Percentiles rank a stretch among this genome's conserved stretches.
Conservation (phyloP, 1,140 invertebrate genomes). For the Drosophila parabipectinata region DNA sequence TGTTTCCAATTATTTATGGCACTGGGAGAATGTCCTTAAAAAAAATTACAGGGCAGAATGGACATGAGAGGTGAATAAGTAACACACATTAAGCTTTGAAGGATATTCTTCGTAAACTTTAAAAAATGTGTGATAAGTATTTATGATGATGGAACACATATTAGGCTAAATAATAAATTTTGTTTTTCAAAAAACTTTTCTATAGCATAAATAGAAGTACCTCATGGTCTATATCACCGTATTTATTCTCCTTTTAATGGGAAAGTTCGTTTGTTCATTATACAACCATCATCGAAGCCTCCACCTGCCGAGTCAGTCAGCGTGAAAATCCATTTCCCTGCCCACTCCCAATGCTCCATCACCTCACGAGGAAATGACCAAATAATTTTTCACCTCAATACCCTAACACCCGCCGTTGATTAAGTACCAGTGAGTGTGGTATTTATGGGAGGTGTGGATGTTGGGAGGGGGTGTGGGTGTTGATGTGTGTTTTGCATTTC, state of each 20-base stretch:
- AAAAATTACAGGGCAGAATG: background rate
- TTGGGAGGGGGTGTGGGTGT: background rate
- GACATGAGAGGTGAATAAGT: background rate
- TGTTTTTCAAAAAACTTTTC: background rate
- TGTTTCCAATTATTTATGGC: conserved; percentile 38
- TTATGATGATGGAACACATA: too few species aligned
- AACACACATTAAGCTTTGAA: too few species aligned
- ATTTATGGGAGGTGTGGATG: conserved; percentile 2
- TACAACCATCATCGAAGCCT: conserved; percentile 9
- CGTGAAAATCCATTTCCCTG: conserved; percentile 17
- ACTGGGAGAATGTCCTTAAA: conserved; percentile 12
- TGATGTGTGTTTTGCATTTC: conserved; percentile 55
- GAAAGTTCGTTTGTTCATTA: conserved; percentile 13
- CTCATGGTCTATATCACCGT: background rate
- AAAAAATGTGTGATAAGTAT: too few species aligned
- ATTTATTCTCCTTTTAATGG: background rate
- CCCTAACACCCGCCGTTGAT: conserved; percentile 25
- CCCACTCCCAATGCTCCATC: background rate
- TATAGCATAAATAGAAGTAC: background rate
- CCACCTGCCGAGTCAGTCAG: conserved; percentile 20
- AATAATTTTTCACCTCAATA: conserved; percentile 34
- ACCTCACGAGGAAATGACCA: conserved; percentile 24
- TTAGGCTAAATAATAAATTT: too few species aligned
- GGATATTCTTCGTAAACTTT: background rate
- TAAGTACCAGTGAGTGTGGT: conserved; percentile 15